phyloP scores from a whole-genome alignment of 1,140 invertebrate species.

The Orchestia grillus region DNA sequence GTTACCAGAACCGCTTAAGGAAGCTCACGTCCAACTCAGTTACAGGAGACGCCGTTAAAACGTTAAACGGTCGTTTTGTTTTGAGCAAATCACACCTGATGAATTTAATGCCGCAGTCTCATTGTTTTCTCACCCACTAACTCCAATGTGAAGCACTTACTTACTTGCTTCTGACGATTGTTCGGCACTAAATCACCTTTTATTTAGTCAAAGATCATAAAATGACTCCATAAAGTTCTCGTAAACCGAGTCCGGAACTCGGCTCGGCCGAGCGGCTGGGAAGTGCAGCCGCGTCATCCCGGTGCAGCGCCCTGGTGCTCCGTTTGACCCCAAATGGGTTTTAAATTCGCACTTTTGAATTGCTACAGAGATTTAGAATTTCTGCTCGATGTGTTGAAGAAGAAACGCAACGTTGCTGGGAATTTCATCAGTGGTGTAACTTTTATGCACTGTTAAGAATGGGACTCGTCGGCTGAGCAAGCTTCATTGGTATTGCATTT shows the following conservation, averaged over 20 bases:
- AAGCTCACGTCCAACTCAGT: neutral
- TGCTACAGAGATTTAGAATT: neutral
- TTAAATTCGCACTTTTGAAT: neutral
- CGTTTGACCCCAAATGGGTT: neutral
- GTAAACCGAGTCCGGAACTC: conserved; percentile 42
- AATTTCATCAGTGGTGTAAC: too few species aligned
- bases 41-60: neutral
- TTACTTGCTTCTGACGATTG: conserved; percentile 50
- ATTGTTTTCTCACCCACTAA: conserved; percentile 54
- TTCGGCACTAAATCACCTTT: conserved; percentile 52
- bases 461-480: too few species aligned
- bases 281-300: neutral
- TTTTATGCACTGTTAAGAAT: too few species aligned
- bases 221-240: conserved; percentile 53
- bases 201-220: conserved; percentile 52
- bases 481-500: too few species aligned
- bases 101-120: conserved; percentile 25
- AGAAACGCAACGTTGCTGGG: neutral
- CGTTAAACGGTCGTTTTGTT: neutral
- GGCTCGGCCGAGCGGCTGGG: neutral
- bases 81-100: conserved; percentile 37
- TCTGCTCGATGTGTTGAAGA: neutral
- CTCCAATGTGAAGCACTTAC: conserved; percentile 48
- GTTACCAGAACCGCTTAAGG: neutral
- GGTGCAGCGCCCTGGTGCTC: neutral